Conservation (phyloP, 2,113 vertebrate species). For the Petaurus breviceps region DNA sequence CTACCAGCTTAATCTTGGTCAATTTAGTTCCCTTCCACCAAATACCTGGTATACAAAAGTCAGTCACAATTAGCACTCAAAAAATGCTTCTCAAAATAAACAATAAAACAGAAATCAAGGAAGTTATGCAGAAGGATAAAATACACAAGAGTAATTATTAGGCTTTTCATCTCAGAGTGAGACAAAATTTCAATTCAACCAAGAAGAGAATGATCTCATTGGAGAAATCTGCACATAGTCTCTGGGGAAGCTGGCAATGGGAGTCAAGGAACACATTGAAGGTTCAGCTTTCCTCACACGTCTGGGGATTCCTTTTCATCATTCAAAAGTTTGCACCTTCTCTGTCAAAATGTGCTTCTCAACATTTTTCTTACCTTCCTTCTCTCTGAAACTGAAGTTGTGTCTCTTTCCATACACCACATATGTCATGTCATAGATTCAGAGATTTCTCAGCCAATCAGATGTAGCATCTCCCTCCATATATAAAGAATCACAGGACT, state of each 20-base stretch:
- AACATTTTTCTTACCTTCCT: too few species aligned
- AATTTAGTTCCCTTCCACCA: not conserved
- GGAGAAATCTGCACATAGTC: not conserved
- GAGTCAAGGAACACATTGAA: not conserved
- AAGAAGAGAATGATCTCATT: not conserved
- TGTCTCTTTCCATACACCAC: too few species aligned
- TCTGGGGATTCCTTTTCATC: too few species aligned
- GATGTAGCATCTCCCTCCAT: too few species aligned
- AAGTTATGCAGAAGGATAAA: not conserved
- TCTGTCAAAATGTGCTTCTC: too few species aligned
- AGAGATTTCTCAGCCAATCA: too few species aligned
- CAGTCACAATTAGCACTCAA: not conserved
- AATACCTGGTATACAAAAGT: not conserved
- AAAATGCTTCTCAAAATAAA: not conserved
- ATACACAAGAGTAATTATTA: not conserved
- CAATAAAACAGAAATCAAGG: not conserved
- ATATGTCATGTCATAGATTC: too few species aligned
- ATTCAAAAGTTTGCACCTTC: too few species aligned
- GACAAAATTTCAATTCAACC: not conserved
- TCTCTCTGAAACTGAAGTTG: too few species aligned
- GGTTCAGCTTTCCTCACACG: not conserved
- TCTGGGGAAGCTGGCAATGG: not conserved
- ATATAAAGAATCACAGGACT: too few species aligned
- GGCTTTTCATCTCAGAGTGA: not conserved
- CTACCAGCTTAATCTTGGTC: not conserved